Percentiles rank a stretch among this genome's conserved stretches.
phyloP scores from a whole-genome alignment of 2,888 invertebrate genomes.

The Epinotia bilunana region DNA sequence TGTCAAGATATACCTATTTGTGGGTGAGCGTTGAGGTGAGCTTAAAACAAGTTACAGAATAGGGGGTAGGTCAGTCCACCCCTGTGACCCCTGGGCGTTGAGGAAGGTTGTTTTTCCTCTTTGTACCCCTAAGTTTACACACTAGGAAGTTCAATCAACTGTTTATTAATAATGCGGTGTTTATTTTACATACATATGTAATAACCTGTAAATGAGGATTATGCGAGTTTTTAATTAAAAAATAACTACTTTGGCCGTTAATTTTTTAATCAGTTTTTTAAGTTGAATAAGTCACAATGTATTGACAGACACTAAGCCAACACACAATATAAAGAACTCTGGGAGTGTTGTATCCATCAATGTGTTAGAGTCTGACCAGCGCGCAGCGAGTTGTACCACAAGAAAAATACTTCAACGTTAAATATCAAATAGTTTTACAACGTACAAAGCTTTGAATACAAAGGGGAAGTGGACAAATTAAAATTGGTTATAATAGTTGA shows the following conservation, averaged over 20 bases:
- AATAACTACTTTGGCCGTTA: too few relatives aligned
- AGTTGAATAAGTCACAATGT: too few relatives aligned
- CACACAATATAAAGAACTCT: background rate
- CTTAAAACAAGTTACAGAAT: too few relatives aligned
- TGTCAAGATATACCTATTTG: too few relatives aligned
- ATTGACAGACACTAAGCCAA: background rate
- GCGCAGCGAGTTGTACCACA: too few relatives aligned
- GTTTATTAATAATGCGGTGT: background rate
- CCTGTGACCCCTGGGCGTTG: conserved; percentile 34
- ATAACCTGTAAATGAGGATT: too few relatives aligned
- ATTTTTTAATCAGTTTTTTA: too few relatives aligned
- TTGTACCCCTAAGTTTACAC: background rate
- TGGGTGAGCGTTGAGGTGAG: too few relatives aligned
- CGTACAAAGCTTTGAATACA: background rate
- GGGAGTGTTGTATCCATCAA: background rate
- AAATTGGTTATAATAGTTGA: conserved; percentile 18
- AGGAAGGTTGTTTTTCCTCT: conserved; percentile 11
- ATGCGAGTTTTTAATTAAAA: too few relatives aligned
- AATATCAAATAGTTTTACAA: background rate
- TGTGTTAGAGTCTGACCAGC: background rate
- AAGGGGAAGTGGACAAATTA: conserved; percentile 24
- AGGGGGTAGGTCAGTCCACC: conserved; percentile 53
- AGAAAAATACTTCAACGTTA: background rate
- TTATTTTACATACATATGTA: background rate
- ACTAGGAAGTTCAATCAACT: background rate